Percentiles rank a stretch among this genome's conserved stretches.
Evolutionary conservation across 2,113 vertebrate genomes (phyloP).

Genomic region (Hucho hucho): DNA sequence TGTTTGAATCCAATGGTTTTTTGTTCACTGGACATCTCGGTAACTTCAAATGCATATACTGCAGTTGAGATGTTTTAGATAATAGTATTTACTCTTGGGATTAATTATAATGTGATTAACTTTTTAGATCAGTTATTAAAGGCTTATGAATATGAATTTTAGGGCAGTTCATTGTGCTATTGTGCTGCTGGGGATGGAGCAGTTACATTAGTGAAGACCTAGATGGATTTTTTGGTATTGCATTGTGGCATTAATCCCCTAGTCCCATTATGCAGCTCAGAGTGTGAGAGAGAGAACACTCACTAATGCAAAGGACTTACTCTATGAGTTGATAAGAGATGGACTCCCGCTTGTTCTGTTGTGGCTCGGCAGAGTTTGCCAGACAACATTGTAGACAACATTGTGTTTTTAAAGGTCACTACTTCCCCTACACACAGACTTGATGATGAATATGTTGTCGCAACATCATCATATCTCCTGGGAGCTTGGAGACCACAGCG

Average conservation of each 20-base stretch:
- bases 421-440: conserved; percentile 36
- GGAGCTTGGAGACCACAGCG: neutral
- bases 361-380: no score
- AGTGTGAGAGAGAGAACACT: conserved; percentile 11
- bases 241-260: conserved; percentile 22
- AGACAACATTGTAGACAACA: conserved; percentile 13
- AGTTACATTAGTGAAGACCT: conserved; percentile 5
- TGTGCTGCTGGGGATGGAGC: neutral
- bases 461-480: conserved; percentile 23
- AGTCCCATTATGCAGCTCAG: conserved; percentile 24
- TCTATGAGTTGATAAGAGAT: conserved; percentile 33
- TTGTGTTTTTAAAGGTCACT: conserved; percentile 60
- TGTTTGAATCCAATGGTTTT: neutral
- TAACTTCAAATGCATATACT: neutral
- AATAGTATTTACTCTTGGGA: neutral
- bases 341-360: conserved; percentile 19
- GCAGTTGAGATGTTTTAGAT: conserved; percentile 33
- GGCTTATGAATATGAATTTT: neutral
- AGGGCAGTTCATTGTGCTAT: neutral
- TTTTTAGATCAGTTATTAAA: conserved; percentile 15
- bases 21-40: conserved; percentile 12
- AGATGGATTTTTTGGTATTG: conserved; percentile 5
- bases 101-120: conserved; percentile 8
- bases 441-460: conserved; percentile 57
- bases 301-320: conserved; percentile 19